Evolutionary conservation across 2,888 invertebrate species (phyloP), one percentile per base, ranked within the genome.

Genomic region (Melitaea athalia): DNA sequence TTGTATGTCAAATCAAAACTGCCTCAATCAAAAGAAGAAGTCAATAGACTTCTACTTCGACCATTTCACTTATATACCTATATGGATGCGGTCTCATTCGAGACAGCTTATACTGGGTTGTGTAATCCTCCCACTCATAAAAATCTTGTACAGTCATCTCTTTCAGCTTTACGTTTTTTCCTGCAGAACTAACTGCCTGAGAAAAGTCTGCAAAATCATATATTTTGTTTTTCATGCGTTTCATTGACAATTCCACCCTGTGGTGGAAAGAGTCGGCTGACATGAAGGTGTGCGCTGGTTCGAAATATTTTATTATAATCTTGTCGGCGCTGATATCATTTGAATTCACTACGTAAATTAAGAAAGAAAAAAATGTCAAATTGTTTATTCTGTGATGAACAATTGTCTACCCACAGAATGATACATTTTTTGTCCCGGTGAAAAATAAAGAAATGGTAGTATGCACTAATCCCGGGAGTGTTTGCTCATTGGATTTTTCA

Each of bases 341-440:
- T 31, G 17, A 45, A 61, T 47, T 45, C 14, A 33, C 11, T 31
- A 61, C 24, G 63, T 67, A 50, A 45, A 45, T 17, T 24, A 15
- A 63, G 63, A 43, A 43, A 43, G 43, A 43, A 43, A 43, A 43
- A 43, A 43, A 43, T 8, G 43, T 43, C 43, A 1, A 43, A 43
- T 43, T 43, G n/a, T 43, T 43, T n/a, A n/a, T 61, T 61, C 57
- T 70, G 64, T 11, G 64, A 55, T 31, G 67, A 60, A 50, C 66
- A 63, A 42, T 67, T 67, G 47, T 70, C 69, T 10, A 64, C 63
- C 63, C 61, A 67, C 49, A n/a, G n/a, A n/a, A n/a, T n/a, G n/a
- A n/a, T n/a, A n/a, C n/a, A n/a, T n/a, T n/a, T n/a, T n/a, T n/a
- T n/a, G n/a, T n/a, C n/a, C n/a, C n/a, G n/a, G n/a, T n/a, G n/a